These are phyloP conservation scores for Ptilorrhoa leucosticta DNA, from an alignment of 2,113 vertebrate genomes.

Conservation along the genomic window DNA sequence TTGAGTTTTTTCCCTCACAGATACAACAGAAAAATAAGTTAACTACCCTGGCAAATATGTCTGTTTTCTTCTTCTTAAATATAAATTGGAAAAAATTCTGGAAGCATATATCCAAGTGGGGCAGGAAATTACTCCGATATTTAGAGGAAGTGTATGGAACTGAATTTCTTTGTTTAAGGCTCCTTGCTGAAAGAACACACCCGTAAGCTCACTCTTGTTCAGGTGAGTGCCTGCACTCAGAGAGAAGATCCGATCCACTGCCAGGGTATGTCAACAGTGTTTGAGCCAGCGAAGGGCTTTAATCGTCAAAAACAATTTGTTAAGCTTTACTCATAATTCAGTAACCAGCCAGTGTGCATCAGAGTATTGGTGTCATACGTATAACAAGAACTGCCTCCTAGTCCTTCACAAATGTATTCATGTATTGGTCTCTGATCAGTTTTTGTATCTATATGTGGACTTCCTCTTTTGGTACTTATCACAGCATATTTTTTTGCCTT, in stretches of 20 bases:
- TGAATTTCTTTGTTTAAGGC: background rate
- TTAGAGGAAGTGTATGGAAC: background rate
- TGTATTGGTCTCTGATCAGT: fast-evolving
- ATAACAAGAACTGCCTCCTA: background rate
- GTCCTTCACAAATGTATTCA: background rate
- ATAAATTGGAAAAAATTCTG: background rate
- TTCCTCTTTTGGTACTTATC: background rate
- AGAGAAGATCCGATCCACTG: background rate
- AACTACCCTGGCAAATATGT: background rate
- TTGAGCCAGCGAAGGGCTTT: background rate
- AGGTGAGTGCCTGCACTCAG: background rate
- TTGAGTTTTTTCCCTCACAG: background rate
- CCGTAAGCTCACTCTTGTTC: fast-evolving
- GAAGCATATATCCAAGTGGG: background rate
- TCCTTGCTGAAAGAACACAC: background rate
- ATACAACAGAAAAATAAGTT: background rate
- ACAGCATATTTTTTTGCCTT: background rate
- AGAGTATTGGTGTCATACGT: fast-evolving
- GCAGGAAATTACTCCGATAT: background rate
- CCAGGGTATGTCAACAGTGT: fast-evolving
- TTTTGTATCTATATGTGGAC: background rate
- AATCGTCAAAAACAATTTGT: background rate
- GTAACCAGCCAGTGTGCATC: fast-evolving
- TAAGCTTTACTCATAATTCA: background rate
- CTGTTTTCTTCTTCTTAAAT: background rate